Evolutionary conservation across 2,797 vertebrate genomes (phyloP), one percentile per base, ranked within the genome.

Genomic region (Setipinna tenuifilis): DNA sequence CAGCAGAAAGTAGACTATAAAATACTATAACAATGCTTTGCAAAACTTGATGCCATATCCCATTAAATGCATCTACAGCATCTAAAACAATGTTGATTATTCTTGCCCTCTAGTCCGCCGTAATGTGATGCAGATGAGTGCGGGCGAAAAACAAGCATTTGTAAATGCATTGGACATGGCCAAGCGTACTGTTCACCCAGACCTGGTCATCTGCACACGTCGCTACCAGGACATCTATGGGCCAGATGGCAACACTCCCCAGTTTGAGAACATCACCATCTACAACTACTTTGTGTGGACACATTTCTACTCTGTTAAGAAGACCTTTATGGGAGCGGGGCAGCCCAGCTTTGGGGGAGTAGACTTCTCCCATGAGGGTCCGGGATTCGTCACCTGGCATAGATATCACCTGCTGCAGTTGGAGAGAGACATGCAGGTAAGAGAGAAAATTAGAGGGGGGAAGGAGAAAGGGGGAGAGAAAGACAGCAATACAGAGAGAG

Each of bases 201-300:
- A 97, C 86, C 94, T 97, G 82, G 97, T 99, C 88, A 97, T 99
- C 86, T 97, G 97, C 61, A 98, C 95, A 44, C 94, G 97, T 84
- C 94, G 97, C 92, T 95, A 95, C 71, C 95, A 97, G 88, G 97
- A 98, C 86, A 94, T 99, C 83, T 88, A 96, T 16, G 96, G 97
- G 21, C 94, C 96, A 0, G 97, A 98, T n/a, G 96, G 96, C 86
- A 97, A 94, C 90, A 97, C 93, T 2, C 95, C 96, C 0, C 97
- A 98, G 87, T 98, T 98, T 19, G 96, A 99, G 90, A 98, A 99
- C 90, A 95, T 98, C 90, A 96, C 98, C 78, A 95, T 99, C 91
- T 99, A 98, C 91, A 98, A 99, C 91, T 98, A 97, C 90, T 99
- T 99, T 93, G 98, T 99, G 59, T 99, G 98, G 98, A 97, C 95